Percentiles rank a stretch among this genome's conserved stretches.
Conservation (phyloP, 2,113 vertebrate species). For the Eira barbara region DNA sequence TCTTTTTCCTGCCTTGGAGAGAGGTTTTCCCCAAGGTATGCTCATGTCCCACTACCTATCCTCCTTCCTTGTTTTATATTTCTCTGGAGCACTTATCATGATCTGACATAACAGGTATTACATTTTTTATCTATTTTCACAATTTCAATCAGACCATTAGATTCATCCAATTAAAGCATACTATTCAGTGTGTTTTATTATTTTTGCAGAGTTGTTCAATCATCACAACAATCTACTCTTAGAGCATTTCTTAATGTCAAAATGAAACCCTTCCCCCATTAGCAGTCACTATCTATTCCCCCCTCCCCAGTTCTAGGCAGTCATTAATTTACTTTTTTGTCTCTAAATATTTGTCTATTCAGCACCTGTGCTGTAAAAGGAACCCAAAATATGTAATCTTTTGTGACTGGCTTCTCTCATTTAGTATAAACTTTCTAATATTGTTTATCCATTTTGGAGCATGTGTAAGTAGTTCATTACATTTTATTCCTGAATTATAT, state of each 20-base stretch:
- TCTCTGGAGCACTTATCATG: background rate
- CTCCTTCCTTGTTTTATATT: background rate
- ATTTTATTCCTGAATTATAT: background rate
- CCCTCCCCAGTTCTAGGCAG: background rate
- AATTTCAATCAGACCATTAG: background rate
- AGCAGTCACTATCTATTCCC: background rate
- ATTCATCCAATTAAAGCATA: background rate
- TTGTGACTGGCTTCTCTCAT: background rate
- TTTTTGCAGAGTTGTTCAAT: background rate
- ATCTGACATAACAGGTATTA: background rate
- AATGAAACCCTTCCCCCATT: background rate
- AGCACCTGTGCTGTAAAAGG: background rate
- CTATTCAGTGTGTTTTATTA: background rate
- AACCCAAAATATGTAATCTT: background rate
- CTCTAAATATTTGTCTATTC: background rate
- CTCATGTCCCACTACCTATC: background rate
- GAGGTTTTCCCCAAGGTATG: background rate
- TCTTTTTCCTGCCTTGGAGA: background rate
- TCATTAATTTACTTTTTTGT: background rate
- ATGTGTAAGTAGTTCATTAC: background rate
- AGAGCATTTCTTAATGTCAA: background rate
- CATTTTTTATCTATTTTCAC: background rate
- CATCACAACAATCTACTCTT: background rate
- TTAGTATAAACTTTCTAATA: background rate
- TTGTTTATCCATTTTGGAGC: background rate